Conservation (phyloP, 30 jellyfish, hydroid and myxozoan species). For the Catostylus mosaicus region DNA sequence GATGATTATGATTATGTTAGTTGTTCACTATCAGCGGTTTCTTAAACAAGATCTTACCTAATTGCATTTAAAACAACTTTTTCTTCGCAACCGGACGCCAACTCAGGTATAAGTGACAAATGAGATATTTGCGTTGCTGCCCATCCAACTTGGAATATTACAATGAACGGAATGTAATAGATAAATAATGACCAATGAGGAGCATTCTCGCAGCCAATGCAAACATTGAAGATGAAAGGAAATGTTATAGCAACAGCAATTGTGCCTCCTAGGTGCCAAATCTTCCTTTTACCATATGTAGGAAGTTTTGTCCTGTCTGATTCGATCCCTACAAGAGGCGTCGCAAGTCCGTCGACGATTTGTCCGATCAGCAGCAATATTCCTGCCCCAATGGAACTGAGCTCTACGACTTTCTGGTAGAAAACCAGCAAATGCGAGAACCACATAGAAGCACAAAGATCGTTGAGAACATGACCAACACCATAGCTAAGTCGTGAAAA, state of each 20-base stretch:
- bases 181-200: conserved; percentile 71
- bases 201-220: conserved; percentile 66
- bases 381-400: conserved; percentile 67
- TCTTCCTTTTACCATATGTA: conserved; percentile 79
- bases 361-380: conserved; percentile 80
- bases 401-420: conserved; percentile 68
- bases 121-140: conserved; percentile 91
- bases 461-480: conserved; percentile 91
- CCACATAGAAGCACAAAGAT: conserved; percentile 93
- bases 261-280: conserved; percentile 84
- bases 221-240: conserved; percentile 83
- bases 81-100: conserved; percentile 61
- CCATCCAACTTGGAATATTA: conserved; percentile 90
- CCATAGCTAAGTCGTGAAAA: conserved; percentile 60
- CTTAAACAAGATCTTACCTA: too few relatives aligned
- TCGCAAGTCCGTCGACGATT: conserved; percentile 90
- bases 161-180: conserved; percentile 75
- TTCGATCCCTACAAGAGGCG: conserved; percentile 91
- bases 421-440: conserved; percentile 73
- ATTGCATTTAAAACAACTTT: conserved; percentile 79
- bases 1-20: too few relatives aligned
- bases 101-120: conserved; percentile 81
- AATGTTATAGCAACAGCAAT: conserved; percentile 76
- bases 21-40: too few relatives aligned
- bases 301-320: conserved; percentile 59